These are phyloP conservation scores for Strix uralensis DNA, from an alignment of 2,113 vertebrate genomes.

Conservation along the genomic window DNA sequence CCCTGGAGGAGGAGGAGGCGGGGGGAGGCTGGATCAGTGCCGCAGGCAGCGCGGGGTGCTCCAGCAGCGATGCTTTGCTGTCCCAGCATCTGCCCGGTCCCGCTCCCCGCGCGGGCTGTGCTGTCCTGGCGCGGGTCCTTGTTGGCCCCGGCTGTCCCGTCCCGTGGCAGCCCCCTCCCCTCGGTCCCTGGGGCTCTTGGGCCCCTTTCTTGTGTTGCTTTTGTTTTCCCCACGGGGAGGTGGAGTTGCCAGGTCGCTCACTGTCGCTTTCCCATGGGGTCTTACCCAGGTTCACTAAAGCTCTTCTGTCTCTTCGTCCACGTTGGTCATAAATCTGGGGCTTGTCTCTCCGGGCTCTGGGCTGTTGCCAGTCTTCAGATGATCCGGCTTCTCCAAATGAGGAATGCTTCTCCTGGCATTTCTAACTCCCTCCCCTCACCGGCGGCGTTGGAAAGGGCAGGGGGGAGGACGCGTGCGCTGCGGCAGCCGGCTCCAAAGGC, in stretches of 20 bases:
- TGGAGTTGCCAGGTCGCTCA: background rate
- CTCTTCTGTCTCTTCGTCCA: background rate
- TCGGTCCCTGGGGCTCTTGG: background rate
- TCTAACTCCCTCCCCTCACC: background rate
- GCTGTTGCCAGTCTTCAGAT: background rate
- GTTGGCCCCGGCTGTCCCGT: background rate
- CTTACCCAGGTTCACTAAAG: background rate
- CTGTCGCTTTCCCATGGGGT: background rate
- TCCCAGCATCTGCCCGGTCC: background rate
- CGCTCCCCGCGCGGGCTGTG: background rate
- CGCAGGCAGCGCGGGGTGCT: background rate
- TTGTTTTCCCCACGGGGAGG: background rate
- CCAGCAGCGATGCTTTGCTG: background rate
- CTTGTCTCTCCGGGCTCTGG: background rate
- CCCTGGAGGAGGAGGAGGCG: background rate
- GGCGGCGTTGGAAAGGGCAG: background rate
- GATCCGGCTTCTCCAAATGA: background rate
- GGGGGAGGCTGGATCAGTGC: background rate
- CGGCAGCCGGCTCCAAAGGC: background rate
- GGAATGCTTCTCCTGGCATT: background rate
- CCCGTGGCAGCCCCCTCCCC: background rate
- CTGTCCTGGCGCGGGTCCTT: fast-evolving
- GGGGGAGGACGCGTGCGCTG: background rate
- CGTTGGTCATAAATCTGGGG: background rate
- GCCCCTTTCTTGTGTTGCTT: background rate